Base-by-base conservation (phyloP, 1,140 invertebrate genomes). In the Drosophila nigrodunni region DNA sequence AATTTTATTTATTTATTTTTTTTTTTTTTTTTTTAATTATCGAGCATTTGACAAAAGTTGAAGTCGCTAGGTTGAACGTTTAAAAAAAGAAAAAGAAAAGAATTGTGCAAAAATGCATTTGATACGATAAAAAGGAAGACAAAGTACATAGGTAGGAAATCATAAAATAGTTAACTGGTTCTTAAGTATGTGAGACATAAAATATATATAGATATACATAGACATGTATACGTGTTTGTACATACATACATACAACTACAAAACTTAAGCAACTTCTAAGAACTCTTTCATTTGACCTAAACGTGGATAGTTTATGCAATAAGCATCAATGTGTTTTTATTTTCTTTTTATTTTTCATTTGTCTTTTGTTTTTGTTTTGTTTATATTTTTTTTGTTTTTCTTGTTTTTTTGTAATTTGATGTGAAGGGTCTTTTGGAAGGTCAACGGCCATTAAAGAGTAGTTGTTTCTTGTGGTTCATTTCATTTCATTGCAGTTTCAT, bases 1-100 rank as follows among this genome's bases (percentile, higher is more conserved):
- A 35, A 54, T 52, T 54, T 52, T 64, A 11, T 47, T 74, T 66
- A 7, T 7, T 13, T 61, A 15, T 15, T 15, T 15, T 0, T 15
- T 15, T 15, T 15, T 15, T 15, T 39, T 11, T 70, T 66, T 9
- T 7, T 11, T 61, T 30, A 11, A 30, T 54, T 44, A 57, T 77
- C 35, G 57, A 80, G 72, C 59, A 57, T 57, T 75, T 75, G 74
- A 87, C 74, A 86, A 85, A 85, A 86, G 82, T 81, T 85, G 59
- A 86, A 86, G 78, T 86, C 74, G 65, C 65, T 78, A 75, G 70
- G 73, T 80, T 72, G 73, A 79, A 78, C 65, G 73, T 72, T 66
- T 15, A 15, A 9, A 60, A 71, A 68, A 15, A n/a, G n/a, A n/a
- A 50, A 80, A 66, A 44, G 21, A 54, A 30, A 5, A 5, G 25